Conservation (phyloP, 2,888 invertebrate species). For the Acanthosoma haemorrhoidale region DNA sequence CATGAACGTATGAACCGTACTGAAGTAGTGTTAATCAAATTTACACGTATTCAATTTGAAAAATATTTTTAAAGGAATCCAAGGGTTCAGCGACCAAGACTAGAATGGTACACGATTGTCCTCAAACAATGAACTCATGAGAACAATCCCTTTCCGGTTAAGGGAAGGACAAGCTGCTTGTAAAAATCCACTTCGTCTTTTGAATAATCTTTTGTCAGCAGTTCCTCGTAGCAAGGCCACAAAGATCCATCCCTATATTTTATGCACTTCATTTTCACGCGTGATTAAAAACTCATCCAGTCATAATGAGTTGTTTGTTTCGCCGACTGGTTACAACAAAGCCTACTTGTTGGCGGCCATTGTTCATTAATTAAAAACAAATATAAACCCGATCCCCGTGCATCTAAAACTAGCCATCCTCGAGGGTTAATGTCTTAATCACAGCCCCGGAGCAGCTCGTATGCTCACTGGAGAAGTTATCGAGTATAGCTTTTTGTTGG, state of each 20-base stretch:
- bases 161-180: neutral
- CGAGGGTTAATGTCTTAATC: neutral
- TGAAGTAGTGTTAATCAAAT: no score
- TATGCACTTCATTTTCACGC: slow-evolving; percentile 6
- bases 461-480: no score
- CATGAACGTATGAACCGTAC: no score
- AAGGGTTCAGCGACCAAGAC: neutral
- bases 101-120: neutral
- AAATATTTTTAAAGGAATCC: neutral
- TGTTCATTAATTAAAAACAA: slow-evolving; percentile 9
- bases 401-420: neutral
- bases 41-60: no score
- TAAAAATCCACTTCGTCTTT: neutral
- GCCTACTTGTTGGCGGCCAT: neutral
- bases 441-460: no score
- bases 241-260: neutral
- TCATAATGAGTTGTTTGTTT: slow-evolving; percentile 10
- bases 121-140: neutral
- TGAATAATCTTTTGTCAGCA: no score
- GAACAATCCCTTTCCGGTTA: slow-evolving; percentile 14
- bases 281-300: slow-evolving; percentile 4
- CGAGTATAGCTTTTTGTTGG: no score
- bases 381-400: neutral
- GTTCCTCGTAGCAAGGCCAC: neutral
- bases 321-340: neutral